Evolutionary conservation across 2,113 vertebrate genomes (phyloP).

Genomic region (Oryzias javanicus): DNA sequence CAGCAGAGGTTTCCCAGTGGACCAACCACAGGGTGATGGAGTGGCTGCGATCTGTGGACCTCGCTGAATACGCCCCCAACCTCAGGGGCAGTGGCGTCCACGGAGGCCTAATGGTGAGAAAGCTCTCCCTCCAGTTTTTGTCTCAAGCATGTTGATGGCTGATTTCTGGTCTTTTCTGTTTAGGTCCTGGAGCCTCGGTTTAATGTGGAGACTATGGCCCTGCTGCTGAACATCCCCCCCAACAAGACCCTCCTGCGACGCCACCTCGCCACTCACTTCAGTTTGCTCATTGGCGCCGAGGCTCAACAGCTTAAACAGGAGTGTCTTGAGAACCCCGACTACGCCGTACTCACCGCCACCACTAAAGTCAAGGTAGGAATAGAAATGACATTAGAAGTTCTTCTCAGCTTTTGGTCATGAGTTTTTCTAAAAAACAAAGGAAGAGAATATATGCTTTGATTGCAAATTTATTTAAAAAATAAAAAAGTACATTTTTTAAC

Average conservation of each 20-base stretch:
- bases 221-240: conserved; percentile 94
- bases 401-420: no score
- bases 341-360: conserved; percentile 89
- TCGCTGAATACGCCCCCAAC: conserved; percentile 96
- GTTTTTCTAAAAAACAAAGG: no score
- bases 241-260: conserved; percentile 94
- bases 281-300: conserved; percentile 87
- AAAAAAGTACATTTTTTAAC: no score
- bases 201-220: conserved; percentile 96
- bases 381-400: no score
- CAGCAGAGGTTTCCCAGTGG: conserved; percentile 93
- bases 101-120: conserved; percentile 93
- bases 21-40: conserved; percentile 99
- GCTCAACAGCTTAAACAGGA: conserved; percentile 93
- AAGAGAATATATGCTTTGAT: no score
- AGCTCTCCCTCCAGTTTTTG: not conserved
- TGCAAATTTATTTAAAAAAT: no score
- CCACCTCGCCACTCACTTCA: conserved; percentile 94
- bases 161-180: not conserved
- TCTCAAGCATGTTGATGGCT: not conserved
- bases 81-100: conserved; percentile 95
- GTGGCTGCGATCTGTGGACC: conserved; percentile 93
- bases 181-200: conserved; percentile 96
- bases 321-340: conserved; percentile 90
- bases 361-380: conserved; percentile 92